Percentiles rank a stretch among this genome's conserved stretches.
phyloP scores from a whole-genome alignment of 53 echinoderm and acorn worm genomes.

The Crossaster papposus region DNA sequence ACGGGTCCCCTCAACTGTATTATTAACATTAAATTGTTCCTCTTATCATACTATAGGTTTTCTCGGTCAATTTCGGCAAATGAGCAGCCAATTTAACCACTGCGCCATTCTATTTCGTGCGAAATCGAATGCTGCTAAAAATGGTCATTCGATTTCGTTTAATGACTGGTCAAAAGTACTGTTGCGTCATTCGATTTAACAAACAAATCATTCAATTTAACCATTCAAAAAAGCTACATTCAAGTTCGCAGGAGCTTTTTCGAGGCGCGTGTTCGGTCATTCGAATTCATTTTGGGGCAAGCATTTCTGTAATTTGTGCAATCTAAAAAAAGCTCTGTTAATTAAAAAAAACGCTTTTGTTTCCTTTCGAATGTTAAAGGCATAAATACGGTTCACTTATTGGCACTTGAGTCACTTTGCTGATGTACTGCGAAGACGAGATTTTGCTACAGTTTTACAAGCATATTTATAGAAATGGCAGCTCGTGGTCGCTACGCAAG shows the following conservation, averaged over 20 bases:
- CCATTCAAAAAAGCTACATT: not conserved
- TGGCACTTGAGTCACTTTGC: constrained; percentile 19
- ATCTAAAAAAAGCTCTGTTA: not conserved
- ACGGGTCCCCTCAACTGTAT: too few relatives aligned
- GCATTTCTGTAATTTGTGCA: not conserved
- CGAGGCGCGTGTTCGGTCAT: not conserved
- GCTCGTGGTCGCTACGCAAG: constrained; percentile 36
- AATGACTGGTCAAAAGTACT: too few relatives aligned
- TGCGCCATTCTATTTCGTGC: not conserved
- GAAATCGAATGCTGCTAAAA: constrained; percentile 3
- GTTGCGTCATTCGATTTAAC: not conserved
- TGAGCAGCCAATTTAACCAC: constrained; percentile 15
- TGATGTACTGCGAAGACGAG: constrained; percentile 7
- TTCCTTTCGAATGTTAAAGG: constrained; percentile 18
- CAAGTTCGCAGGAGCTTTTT: not conserved
- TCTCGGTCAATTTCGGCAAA: constrained; percentile 30
- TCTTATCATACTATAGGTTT: too few relatives aligned
- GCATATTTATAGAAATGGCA: constrained; percentile 30
- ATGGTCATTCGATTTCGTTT: not conserved
- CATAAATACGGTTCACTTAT: constrained; percentile 27
- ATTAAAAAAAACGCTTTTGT: not conserved
- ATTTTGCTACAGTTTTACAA: constrained; percentile 15
- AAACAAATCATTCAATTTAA: not conserved
- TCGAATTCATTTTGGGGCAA: not conserved
- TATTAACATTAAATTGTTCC: too few relatives aligned